phyloP scores from a whole-genome alignment of 2,797 vertebrate genomes.

The Sebastes paucispinis region DNA sequence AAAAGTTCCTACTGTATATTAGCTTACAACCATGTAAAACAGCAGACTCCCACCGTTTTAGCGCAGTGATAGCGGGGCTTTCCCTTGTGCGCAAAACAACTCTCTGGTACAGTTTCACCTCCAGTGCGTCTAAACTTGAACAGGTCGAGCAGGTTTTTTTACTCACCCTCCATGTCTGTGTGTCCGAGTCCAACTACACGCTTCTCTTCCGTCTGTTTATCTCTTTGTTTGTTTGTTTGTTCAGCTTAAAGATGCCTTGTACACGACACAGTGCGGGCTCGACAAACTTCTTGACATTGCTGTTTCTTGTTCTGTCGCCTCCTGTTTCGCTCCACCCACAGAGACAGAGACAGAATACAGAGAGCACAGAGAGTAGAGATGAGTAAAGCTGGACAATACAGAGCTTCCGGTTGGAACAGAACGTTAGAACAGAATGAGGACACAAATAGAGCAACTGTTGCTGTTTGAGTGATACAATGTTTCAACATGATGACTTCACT shows the following conservation, averaged over 20 bases:
- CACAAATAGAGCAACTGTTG: background rate
- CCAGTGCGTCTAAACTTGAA: background rate
- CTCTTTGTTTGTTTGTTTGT: background rate
- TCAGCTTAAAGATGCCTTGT: background rate
- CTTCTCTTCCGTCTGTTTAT: background rate
- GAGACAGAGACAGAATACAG: background rate
- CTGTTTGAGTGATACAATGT: background rate
- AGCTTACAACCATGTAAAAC: background rate
- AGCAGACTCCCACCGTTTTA: slow-evolving; percentile 40
- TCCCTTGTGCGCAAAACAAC: slow-evolving; percentile 72
- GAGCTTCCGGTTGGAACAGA: slow-evolving; percentile 30
- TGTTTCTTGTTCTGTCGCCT: slow-evolving; percentile 7
- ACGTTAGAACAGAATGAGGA: too few species aligned
- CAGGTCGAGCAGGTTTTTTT: background rate
- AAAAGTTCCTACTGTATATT: background rate
- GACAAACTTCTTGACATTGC: slow-evolving; percentile 66
- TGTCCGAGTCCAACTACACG: slow-evolving; percentile 31
- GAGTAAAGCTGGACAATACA: slow-evolving; percentile 7
- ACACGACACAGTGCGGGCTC: background rate
- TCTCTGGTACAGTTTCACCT: slow-evolving; percentile 50
- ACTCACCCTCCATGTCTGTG: slow-evolving; percentile 72
- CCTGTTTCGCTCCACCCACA: slow-evolving; percentile 54
- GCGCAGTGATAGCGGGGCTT: slow-evolving; percentile 66
- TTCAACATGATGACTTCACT: background rate
- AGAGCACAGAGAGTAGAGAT: too few species aligned